Evolutionary conservation across 2,888 invertebrate genomes (phyloP).

Genomic region (Aethes cnicana): DNA sequence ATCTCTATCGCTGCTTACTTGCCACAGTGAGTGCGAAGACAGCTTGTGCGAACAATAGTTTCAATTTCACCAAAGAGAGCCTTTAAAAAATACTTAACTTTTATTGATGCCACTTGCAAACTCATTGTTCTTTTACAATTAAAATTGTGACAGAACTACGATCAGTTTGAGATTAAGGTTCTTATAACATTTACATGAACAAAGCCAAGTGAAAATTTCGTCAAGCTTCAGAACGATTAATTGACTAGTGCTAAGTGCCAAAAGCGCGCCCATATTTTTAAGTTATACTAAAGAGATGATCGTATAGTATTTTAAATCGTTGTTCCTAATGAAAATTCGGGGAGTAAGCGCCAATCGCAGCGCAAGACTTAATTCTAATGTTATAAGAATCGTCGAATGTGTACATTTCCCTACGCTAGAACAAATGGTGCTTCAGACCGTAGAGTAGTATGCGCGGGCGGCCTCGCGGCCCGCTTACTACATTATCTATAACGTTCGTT

Average conservation of each 20-base stretch:
- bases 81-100: conserved; percentile 9
- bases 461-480: conserved; percentile 36
- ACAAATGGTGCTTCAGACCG: conserved; percentile 81
- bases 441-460: conserved; percentile 62
- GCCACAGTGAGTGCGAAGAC: too few species aligned
- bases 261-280: conserved; percentile 71
- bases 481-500: conserved; percentile 63
- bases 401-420: conserved; percentile 83
- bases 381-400: conserved; percentile 72
- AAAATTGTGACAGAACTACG: neutral
- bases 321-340: conserved; percentile 79
- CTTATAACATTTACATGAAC: too few species aligned
- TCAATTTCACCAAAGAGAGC: conserved; percentile 37
- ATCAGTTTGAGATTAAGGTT: conserved; percentile 10
- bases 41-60: conserved; percentile 20
- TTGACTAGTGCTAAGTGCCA: conserved; percentile 75
- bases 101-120: conserved; percentile 26
- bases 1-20: too few species aligned
- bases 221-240: conserved; percentile 36
- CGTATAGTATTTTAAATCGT: conserved; percentile 77
- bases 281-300: conserved; percentile 68
- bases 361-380: conserved; percentile 71
- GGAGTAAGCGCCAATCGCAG: conserved; percentile 62
- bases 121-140: conserved; percentile 1
- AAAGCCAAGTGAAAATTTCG: conserved; percentile 4